A percentile compares a stretch with the other conserved stretches of the same genome.
These are phyloP conservation scores for Hyperopisus bebe DNA, from an alignment of 2,113 vertebrate genomes.

Conservation along the genomic window DNA sequence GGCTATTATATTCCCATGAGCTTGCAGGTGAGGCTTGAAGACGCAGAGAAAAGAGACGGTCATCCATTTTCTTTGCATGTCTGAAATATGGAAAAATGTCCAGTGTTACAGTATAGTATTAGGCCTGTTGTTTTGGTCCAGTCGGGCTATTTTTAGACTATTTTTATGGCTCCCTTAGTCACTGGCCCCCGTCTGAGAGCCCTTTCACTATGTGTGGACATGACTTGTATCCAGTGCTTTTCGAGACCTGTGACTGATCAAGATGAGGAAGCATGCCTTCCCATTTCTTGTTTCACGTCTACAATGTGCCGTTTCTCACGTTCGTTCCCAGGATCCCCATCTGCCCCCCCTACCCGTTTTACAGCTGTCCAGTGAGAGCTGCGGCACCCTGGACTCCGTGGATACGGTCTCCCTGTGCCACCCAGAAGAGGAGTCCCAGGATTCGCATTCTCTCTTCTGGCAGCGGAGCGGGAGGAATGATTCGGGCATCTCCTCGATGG, in stretches of 20 bases:
- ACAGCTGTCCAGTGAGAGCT: background rate
- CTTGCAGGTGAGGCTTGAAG: constrained; percentile 12
- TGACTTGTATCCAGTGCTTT: background rate
- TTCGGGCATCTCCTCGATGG: constrained; percentile 5
- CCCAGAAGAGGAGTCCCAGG: background rate
- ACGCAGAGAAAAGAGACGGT: no score
- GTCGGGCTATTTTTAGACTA: background rate
- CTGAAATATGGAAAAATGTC: background rate
- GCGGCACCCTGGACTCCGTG: background rate
- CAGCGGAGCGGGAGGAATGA: background rate
- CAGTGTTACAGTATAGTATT: background rate
- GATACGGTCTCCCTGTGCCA: background rate
- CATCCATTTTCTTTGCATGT: background rate
- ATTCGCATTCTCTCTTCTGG: background rate
- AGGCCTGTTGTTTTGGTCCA: background rate
- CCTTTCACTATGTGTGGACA: background rate
- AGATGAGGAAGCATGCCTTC: background rate
- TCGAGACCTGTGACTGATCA: background rate
- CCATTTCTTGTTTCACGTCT: background rate
- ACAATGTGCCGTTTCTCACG: background rate
- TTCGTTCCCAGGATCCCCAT: background rate
- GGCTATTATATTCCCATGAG: constrained; percentile 6
- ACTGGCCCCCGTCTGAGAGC: background rate
- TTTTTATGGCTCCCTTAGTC: background rate
- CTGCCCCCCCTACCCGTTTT: background rate